Evolutionary conservation across 1,140 invertebrate genomes (phyloP), one percentile per base, ranked within the genome.

Genomic region (Drosophila pseudoananassae): DNA sequence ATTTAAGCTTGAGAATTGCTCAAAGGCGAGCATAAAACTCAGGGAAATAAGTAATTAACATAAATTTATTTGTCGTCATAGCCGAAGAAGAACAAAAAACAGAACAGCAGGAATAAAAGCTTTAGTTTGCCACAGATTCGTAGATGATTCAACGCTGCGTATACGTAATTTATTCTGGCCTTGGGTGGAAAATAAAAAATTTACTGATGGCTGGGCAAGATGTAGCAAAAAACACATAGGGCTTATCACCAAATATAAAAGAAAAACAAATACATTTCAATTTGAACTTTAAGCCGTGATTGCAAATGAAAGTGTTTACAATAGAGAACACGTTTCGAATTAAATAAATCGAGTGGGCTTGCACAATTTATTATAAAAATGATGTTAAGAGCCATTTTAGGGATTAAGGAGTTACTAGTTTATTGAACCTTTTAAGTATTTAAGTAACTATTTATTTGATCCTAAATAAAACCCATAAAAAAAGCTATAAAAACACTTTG

Each of bases 11-110:
- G 33, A 46, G 49, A 83, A 58, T 50, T 40, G 65, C 52, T 50
- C 50, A 66, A 47, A 61, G 65, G 23, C 38, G 68, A 29, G n/a
- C 49, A 52, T 63, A 49, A 40, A 38, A 45, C 50, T 54, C n/a
- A 29, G 49, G 43, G 63, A 85, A 85, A 69, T 56, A 46, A 64
- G 27, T 58, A 68, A 73, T 88, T 51, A 74, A 76, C 74, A 76
- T 76, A 80, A 46, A 71, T 72, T 82, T 71, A 50, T 55, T 45
- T 56, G 43, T 50, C 31, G 31, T 14, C 45, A 45, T 20, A 17
- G 14, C n/a, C 33, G 40, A 29, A 53, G 9, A 65, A 47, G 12
- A 36, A 1, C 9, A n/a, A 60, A n/a, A 25, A 45, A 33, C 33
- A 27, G 15, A 14, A 40, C 20, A 27, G 6, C 25, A 27, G 25